These are phyloP conservation scores for Ligdia adustata DNA, from an alignment of 2,888 invertebrate species.

Conservation along the genomic window DNA sequence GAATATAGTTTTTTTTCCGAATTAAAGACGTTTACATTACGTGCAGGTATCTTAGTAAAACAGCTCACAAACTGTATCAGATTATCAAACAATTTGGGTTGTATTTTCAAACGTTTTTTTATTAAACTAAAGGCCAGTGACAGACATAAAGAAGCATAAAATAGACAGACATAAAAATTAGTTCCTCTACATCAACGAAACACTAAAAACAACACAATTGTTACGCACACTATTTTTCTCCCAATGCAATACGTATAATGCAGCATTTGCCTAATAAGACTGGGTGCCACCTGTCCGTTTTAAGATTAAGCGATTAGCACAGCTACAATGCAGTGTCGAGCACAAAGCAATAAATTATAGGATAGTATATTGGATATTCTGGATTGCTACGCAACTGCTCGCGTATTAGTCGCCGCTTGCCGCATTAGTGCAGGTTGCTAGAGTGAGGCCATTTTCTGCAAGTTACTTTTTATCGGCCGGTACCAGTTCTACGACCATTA, in stretches of 20 bases:
- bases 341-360: slow-evolving; percentile 53
- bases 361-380: slow-evolving; percentile 51
- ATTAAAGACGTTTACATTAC: too few species aligned
- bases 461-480: slow-evolving; percentile 47
- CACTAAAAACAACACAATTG: too few species aligned
- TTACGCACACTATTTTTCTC: slow-evolving; percentile 22
- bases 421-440: slow-evolving; percentile 25
- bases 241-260: slow-evolving; percentile 42
- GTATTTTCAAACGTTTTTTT: too few species aligned
- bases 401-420: neutral
- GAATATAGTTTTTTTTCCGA: too few species aligned
- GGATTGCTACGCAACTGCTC: slow-evolving; percentile 35
- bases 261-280: slow-evolving; percentile 52
- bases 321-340: slow-evolving; percentile 31
- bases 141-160: too few species aligned
- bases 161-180: too few species aligned
- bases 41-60: too few species aligned
- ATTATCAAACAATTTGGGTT: too few species aligned
- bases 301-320: slow-evolving; percentile 61
- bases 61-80: too few species aligned
- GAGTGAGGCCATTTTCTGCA: too few species aligned
- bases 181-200: too few species aligned
- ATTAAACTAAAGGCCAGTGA: too few species aligned
- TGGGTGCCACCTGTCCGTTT: slow-evolving; percentile 48
- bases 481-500: slow-evolving; percentile 50